These are phyloP conservation scores for Ia io DNA, from an alignment of 2,113 vertebrate genomes.

Conservation along the genomic window DNA sequence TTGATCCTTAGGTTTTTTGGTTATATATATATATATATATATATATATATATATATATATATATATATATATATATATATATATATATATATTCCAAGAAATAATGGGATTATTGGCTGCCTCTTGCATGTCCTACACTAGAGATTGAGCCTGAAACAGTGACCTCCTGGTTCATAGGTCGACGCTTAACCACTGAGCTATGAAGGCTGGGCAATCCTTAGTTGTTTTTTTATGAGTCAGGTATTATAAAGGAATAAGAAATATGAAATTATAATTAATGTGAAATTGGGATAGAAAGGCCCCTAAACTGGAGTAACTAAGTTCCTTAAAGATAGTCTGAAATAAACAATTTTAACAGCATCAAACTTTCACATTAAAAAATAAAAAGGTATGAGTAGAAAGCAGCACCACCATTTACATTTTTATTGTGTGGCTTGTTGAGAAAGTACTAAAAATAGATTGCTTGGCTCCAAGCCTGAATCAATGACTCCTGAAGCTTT, in stretches of 20 bases:
- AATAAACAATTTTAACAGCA: slow-evolving; percentile 11
- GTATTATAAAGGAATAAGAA: not conserved
- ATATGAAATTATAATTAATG: not conserved
- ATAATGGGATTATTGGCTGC: no score
- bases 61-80: no score
- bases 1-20: not conserved
- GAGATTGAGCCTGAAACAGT: no score
- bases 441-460: slow-evolving; percentile 80
- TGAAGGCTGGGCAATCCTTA: no score
- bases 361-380: slow-evolving; percentile 8
- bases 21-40: no score
- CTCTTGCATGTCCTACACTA: no score
- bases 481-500: slow-evolving; percentile 77
- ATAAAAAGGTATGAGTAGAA: slow-evolving; percentile 73
- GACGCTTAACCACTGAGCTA: no score
- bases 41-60: no score
- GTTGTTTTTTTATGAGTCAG: not conserved
- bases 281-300: not conserved
- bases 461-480: slow-evolving; percentile 74
- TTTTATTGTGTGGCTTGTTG: slow-evolving; percentile 79
- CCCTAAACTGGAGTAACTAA: not conserved
- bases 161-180: no score
- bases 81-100: no score
- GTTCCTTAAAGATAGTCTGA: slow-evolving; percentile 2
- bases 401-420: slow-evolving; percentile 76